These are phyloP conservation scores for Nannospalax galili DNA, from an alignment of 2,113 vertebrate species.

Conservation along the genomic window DNA sequence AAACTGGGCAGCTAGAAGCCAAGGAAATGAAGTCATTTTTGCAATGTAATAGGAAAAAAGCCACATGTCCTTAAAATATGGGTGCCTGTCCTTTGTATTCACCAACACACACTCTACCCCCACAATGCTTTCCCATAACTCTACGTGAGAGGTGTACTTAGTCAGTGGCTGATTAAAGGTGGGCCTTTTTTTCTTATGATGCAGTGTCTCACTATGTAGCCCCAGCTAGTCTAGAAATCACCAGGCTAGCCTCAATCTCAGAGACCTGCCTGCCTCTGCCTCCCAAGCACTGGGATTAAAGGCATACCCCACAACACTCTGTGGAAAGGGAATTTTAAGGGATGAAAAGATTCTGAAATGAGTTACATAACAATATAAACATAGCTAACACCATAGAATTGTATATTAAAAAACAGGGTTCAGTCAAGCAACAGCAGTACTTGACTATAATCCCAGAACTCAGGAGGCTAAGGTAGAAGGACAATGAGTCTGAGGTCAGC, in stretches of 20 bases:
- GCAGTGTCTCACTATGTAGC: too few species aligned
- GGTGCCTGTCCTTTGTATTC: background rate
- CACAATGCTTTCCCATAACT: background rate
- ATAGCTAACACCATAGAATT: background rate
- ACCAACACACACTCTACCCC: background rate
- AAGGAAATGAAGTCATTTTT: conserved; percentile 57
- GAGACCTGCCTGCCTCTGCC: too few species aligned
- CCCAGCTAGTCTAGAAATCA: too few species aligned
- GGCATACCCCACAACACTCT: too few species aligned
- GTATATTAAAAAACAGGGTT: background rate
- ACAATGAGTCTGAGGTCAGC: background rate
- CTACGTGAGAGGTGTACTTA: background rate
- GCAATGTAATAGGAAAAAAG: background rate
- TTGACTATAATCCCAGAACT: background rate
- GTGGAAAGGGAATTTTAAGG: background rate
- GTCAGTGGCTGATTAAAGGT: background rate
- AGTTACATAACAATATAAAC: background rate
- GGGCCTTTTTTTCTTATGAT: too few species aligned
- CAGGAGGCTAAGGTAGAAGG: background rate
- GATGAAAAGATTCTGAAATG: conserved; percentile 22
- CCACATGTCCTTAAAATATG: background rate
- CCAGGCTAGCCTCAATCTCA: too few species aligned
- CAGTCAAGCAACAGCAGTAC: background rate
- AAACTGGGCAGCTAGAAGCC: conserved; percentile 92
- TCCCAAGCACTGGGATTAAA: too few species aligned